Evolutionary conservation across 2,113 vertebrate species (phyloP).

Genomic region (Podarcis raffonei): DNA sequence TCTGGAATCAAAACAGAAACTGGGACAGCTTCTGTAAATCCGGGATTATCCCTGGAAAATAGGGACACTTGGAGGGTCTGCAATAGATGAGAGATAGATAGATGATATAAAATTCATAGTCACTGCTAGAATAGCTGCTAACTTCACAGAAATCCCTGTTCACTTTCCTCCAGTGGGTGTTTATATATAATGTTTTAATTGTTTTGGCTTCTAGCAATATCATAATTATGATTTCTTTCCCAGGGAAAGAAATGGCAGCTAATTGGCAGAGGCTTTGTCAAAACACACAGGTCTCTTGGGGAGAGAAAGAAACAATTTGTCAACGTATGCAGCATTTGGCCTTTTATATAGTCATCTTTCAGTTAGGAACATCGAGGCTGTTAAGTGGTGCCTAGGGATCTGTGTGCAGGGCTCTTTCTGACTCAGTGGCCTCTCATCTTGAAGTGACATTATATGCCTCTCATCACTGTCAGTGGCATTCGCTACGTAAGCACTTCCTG

Average conservation of each 20-base stretch:
- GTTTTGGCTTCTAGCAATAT: neutral
- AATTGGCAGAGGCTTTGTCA: constrained; percentile 30
- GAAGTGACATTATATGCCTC: neutral
- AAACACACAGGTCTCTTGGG: constrained; percentile 9
- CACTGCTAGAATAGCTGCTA: neutral
- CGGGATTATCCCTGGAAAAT: no score
- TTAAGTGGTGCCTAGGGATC: constrained; percentile 2
- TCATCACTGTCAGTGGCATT: constrained; percentile 7
- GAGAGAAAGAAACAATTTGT: constrained; percentile 11
- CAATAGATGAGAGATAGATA: no score
- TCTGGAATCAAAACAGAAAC: no score
- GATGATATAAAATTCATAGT: neutral
- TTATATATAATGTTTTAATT: constrained; percentile 7
- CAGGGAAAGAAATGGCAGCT: constrained; percentile 31
- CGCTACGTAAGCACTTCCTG: constrained; percentile 20
- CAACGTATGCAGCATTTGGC: neutral
- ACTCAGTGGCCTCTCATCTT: constrained; percentile 16
- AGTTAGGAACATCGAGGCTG: constrained; percentile 31
- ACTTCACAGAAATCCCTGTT: neutral
- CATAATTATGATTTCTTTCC: constrained; percentile 21
- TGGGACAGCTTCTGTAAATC: no score
- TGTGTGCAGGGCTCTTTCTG: constrained; percentile 20
- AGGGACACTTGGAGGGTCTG: no score
- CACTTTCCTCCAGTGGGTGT: neutral
- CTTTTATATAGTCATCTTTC: constrained; percentile 33